phyloP scores from a whole-genome alignment of 2,113 vertebrate species.

The Alosa alosa region DNA sequence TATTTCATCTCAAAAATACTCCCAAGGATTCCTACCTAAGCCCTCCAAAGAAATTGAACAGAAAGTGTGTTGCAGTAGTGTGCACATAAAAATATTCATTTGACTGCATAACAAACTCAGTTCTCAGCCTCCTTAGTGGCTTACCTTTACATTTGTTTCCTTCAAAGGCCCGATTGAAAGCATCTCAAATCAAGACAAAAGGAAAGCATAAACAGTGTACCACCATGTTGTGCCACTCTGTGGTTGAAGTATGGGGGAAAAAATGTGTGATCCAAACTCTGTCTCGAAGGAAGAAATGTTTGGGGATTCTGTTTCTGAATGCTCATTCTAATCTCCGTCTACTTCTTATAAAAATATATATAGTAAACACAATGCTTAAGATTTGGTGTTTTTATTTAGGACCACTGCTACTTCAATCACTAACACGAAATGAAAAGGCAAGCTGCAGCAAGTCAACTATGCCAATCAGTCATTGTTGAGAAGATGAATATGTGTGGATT shows the following conservation, averaged over 20 bases:
- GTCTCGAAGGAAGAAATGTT: background rate
- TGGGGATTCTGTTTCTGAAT: background rate
- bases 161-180: background rate
- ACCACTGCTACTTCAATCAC: background rate
- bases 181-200: background rate
- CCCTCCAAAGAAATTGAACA: background rate
- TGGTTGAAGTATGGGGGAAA: background rate
- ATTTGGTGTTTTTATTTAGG: too few species aligned
- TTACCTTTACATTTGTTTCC: background rate
- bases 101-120: background rate
- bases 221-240: background rate
- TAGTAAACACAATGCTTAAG: background rate
- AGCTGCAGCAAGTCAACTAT: background rate
- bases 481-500: background rate
- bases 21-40: background rate
- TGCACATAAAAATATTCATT: background rate
- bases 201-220: background rate
- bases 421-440: background rate
- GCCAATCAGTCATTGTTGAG: background rate
- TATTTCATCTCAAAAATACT: background rate
- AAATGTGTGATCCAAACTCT: background rate
- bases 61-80: background rate
- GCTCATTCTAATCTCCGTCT: background rate
- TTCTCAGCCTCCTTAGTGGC: background rate
- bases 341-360: too few species aligned